These are phyloP conservation scores for Diadema setosum DNA, from an alignment of 35 echinoderm and acorn worm species.

Conservation along the genomic window DNA sequence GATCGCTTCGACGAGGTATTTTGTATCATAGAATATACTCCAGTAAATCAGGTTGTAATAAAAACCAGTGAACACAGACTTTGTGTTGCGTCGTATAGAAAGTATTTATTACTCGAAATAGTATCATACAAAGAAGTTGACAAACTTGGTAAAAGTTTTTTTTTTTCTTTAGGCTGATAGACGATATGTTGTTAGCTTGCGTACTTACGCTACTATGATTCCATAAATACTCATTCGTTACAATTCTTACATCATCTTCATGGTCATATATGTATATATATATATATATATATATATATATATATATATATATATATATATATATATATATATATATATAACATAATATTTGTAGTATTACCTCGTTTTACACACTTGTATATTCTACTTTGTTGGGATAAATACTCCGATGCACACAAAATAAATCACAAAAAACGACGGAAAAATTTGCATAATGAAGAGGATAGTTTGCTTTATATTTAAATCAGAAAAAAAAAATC, in stretches of 20 bases:
- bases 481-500: neutral
- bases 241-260: neutral
- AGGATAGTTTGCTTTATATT: too few relatives aligned
- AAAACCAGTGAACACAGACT: too few relatives aligned
- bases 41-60: too few relatives aligned
- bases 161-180: neutral
- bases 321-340: too few relatives aligned
- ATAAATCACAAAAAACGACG: neutral
- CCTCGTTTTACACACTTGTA: too few relatives aligned
- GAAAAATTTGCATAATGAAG: constrained; percentile 9
- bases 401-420: neutral
- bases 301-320: too few relatives aligned
- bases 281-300: neutral
- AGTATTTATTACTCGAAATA: constrained; percentile 28
- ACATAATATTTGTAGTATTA: too few relatives aligned
- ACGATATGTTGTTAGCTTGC: neutral
- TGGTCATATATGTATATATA: neutral
- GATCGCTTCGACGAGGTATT: too few relatives aligned
- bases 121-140: constrained; percentile 1
- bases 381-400: neutral
- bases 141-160: neutral
- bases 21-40: too few relatives aligned
- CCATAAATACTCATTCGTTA: neutral
- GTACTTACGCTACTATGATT: neutral
- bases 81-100: neutral